These are phyloP conservation scores for Plagiodera versicolora DNA, from an alignment of 2,888 invertebrate genomes.

Conservation along the genomic window DNA sequence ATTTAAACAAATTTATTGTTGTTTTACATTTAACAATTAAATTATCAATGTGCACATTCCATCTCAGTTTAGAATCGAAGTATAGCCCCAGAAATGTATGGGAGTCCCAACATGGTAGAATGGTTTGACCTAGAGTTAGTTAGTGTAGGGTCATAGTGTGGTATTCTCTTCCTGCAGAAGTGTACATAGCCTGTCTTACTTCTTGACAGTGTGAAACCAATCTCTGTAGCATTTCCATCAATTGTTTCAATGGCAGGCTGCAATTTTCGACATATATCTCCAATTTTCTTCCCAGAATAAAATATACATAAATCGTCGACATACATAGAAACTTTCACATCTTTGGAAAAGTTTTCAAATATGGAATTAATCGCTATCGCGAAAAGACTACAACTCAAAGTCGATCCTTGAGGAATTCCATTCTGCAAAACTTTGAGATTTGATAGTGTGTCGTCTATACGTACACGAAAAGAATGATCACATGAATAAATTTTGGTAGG, in stretches of 20 bases:
- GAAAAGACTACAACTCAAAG: too few relatives aligned
- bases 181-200: too few relatives aligned
- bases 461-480: neutral
- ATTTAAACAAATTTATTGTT: neutral
- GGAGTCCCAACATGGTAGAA: neutral
- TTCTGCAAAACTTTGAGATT: constrained; percentile 15
- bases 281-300: neutral
- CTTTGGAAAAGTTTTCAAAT: neutral
- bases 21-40: neutral
- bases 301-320: neutral
- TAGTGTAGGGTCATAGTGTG: too few relatives aligned
- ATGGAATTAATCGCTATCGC: constrained; percentile 23
- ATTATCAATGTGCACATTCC: neutral
- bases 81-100: too few relatives aligned
- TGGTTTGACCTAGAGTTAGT: neutral
- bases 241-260: neutral
- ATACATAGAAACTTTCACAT: neutral
- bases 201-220: too few relatives aligned
- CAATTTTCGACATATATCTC: neutral
- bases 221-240: neutral
- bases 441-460: neutral
- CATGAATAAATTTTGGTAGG: constrained; percentile 14
- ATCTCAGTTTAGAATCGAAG: too few relatives aligned
- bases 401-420: constrained; percentile 17
- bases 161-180: too few relatives aligned